These are phyloP conservation scores for Mythimna loreyi DNA, from an alignment of 2,888 invertebrate species.

Conservation along the genomic window DNA sequence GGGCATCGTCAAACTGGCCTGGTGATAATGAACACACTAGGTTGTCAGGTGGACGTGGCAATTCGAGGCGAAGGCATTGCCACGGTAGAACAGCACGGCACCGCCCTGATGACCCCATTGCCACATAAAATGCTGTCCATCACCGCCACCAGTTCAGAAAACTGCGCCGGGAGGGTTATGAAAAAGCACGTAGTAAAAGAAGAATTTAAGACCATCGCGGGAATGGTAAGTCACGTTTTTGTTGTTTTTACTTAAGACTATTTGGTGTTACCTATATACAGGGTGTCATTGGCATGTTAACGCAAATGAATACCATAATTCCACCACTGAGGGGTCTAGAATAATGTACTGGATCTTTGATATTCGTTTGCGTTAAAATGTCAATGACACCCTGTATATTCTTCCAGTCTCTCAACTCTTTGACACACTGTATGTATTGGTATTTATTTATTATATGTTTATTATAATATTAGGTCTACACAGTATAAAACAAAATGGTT, in stretches of 20 bases:
- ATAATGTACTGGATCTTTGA: too few species aligned
- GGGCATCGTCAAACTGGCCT: conserved; percentile 87
- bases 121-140: conserved; percentile 73
- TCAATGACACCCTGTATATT: too few species aligned
- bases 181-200: conserved; percentile 68
- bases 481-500: too few species aligned
- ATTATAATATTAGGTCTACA: too few species aligned
- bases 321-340: too few species aligned
- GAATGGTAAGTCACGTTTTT: conserved; percentile 71
- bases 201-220: conserved; percentile 76
- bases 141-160: conserved; percentile 70
- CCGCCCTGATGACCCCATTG: conserved; percentile 82
- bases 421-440: too few species aligned
- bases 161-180: conserved; percentile 83
- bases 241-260: background rate
- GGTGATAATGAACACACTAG: conserved; percentile 92
- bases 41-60: conserved; percentile 88
- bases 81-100: conserved; percentile 79
- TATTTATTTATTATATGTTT: too few species aligned
- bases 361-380: too few species aligned
- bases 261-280: background rate
- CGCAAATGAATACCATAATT: too few species aligned
- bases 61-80: conserved; percentile 79
- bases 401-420: too few species aligned
- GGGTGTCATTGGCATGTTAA: too few species aligned